A percentile compares a stretch with the other conserved stretches of the same genome.
Conservation (phyloP, 2,888 invertebrate species). For the Parnassius apollo region DNA sequence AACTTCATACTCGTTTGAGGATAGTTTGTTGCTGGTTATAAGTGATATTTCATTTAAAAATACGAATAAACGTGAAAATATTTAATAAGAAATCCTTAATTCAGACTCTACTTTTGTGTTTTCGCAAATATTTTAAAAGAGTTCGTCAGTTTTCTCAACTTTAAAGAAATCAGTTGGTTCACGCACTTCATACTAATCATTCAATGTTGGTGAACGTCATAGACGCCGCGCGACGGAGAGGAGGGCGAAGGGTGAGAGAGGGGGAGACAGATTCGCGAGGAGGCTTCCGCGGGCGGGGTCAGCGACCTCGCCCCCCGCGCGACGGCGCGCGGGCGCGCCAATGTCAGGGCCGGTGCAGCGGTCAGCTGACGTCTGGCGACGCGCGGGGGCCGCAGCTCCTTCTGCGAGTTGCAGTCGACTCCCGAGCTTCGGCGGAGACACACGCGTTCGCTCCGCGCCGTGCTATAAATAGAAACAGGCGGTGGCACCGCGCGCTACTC, state of each 20-base stretch:
- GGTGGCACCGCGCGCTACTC: slow-evolving; percentile 90
- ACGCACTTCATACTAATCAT: slow-evolving; percentile 13
- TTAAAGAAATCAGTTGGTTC: background rate
- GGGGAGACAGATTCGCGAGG: slow-evolving; percentile 64
- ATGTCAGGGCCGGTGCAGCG: slow-evolving; percentile 81
- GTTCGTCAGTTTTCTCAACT: background rate
- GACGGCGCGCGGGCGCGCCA: slow-evolving; percentile 72
- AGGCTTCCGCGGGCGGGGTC: slow-evolving; percentile 79
- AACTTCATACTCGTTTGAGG: background rate
- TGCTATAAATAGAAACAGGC: slow-evolving; percentile 64
- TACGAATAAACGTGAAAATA: too few species aligned
- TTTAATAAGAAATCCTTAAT: too few species aligned
- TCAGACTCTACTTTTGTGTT: background rate
- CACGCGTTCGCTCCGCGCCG: slow-evolving; percentile 53
- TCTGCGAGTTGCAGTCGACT: slow-evolving; percentile 69
- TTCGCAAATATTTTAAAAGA: background rate
- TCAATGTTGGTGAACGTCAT: slow-evolving; percentile 24
- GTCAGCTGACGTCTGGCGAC: slow-evolving; percentile 80
- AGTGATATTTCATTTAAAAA: background rate
- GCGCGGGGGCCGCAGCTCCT: slow-evolving; percentile 71
- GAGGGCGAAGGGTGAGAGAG: slow-evolving; percentile 41
- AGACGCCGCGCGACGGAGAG: slow-evolving; percentile 27
- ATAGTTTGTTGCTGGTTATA: background rate
- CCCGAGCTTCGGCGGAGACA: slow-evolving; percentile 58
- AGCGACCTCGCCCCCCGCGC: slow-evolving; percentile 69